phyloP scores from a whole-genome alignment of 2,888 invertebrate species.

The Eumacrocentrus americanus region DNA sequence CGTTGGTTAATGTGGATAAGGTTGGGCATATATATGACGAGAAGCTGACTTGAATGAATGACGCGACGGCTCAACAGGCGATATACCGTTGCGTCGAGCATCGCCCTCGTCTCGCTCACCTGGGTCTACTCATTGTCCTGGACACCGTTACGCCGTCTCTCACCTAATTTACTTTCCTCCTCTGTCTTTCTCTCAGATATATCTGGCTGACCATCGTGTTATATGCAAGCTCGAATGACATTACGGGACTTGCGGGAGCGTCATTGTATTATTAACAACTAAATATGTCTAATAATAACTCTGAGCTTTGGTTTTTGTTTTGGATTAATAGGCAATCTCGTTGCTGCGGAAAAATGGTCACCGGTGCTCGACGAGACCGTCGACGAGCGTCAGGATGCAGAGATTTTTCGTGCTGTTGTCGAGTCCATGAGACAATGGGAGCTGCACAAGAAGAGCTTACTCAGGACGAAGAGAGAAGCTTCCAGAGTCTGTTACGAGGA shows the following conservation, averaged over 20 bases:
- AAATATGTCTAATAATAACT: neutral
- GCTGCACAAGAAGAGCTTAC: conserved; percentile 63
- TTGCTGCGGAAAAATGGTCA: conserved; percentile 61
- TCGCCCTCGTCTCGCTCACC: conserved; percentile 16
- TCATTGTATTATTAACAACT: too few species aligned
- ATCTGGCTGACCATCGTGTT: too few species aligned
- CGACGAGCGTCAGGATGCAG: conserved; percentile 75
- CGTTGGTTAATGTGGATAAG: neutral
- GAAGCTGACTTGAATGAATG: conserved; percentile 1
- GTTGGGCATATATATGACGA: neutral
- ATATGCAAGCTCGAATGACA: too few species aligned
- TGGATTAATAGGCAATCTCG: conserved; percentile 43
- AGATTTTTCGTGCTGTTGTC: conserved; percentile 75
- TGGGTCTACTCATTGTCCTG: conserved; percentile 39
- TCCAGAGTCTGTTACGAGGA: conserved; percentile 86
- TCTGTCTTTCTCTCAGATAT: conserved; percentile 14
- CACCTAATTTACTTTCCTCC: conserved; percentile 40
- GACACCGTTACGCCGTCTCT: conserved; percentile 42
- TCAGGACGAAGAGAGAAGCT: conserved; percentile 77
- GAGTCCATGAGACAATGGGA: conserved; percentile 78
- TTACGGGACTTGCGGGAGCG: too few species aligned
- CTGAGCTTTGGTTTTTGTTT: neutral
- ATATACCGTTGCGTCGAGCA: conserved; percentile 34
- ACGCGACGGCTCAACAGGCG: conserved; percentile 9
- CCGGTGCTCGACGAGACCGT: conserved; percentile 70